Conservation (phyloP, 2,888 invertebrate genomes). For the Caenorhabditis afra region DNA sequence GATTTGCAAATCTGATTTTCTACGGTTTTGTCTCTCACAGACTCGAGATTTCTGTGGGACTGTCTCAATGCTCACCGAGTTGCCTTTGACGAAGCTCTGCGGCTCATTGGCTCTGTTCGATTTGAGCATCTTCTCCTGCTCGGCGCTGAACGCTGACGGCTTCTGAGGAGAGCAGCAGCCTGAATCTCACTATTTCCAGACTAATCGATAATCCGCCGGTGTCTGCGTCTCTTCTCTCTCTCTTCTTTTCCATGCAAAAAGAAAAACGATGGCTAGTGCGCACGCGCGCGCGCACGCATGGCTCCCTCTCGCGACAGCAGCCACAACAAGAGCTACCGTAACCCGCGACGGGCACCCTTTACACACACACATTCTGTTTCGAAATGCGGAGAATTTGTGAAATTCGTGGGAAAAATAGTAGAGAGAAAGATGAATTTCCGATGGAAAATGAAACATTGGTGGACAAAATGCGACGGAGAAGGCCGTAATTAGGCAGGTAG, state of each 20-base stretch:
- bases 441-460: too few relatives aligned
- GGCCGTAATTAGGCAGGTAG: too few relatives aligned
- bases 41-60: too few relatives aligned
- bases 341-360: neutral
- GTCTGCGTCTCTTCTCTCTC: conserved; percentile 5
- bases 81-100: conserved; percentile 62
- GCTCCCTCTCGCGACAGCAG: conserved; percentile 6
- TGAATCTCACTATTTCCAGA: conserved; percentile 17
- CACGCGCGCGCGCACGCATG: conserved; percentile 1
- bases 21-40: too few relatives aligned
- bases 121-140: conserved; percentile 65
- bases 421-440: neutral
- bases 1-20: too few relatives aligned
- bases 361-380: neutral
- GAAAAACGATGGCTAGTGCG: neutral
- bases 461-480: too few relatives aligned
- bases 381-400: neutral
- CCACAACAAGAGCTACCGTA: conserved; percentile 40
- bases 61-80: conserved; percentile 1
- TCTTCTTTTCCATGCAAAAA: conserved; percentile 30
- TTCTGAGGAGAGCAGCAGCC: conserved; percentile 57
- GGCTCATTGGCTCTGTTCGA: conserved; percentile 62
- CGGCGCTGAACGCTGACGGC: conserved; percentile 59
- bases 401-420: neutral
- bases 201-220: neutral